Evolutionary conservation across 1,140 invertebrate species (phyloP).

Genomic region (Leptopilina clavipes): DNA sequence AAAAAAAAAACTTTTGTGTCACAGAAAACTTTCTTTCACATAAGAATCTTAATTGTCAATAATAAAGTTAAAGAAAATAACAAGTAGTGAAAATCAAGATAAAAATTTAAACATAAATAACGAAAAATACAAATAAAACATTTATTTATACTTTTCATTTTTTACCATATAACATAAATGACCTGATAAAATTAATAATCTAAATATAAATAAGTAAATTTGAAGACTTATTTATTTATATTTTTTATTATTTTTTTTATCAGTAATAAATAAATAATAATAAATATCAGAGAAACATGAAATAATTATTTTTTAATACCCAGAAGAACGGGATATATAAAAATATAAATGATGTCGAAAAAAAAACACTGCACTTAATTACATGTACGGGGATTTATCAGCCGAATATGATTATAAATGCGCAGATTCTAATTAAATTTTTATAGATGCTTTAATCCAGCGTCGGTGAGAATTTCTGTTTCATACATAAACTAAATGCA

Average conservation of each 20-base stretch:
- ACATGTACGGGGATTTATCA: background rate
- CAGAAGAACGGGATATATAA: background rate
- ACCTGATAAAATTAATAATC: too few relatives aligned
- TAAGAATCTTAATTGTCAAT: background rate
- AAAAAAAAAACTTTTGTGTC: background rate
- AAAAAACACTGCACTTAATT: background rate
- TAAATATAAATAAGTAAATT: too few relatives aligned
- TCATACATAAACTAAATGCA: background rate
- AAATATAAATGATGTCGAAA: background rate
- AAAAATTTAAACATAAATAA: too few relatives aligned
- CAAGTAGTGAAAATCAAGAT: too few relatives aligned
- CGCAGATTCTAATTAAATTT: slow-evolving; percentile 13
- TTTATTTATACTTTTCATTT: too few relatives aligned
- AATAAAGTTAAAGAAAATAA: background rate
- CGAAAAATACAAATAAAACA: too few relatives aligned
- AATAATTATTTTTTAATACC: background rate
- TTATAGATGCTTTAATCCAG: background rate
- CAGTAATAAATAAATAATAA: too few relatives aligned
- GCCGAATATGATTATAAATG: background rate
- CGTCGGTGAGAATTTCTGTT: slow-evolving; percentile 7
- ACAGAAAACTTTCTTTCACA: background rate
- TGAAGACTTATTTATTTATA: too few relatives aligned
- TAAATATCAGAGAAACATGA: too few relatives aligned
- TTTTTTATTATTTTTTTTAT: too few relatives aligned
- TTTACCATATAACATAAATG: too few relatives aligned